Conservation (phyloP, 2,888 invertebrate genomes). For the Rosalia funebris region DNA sequence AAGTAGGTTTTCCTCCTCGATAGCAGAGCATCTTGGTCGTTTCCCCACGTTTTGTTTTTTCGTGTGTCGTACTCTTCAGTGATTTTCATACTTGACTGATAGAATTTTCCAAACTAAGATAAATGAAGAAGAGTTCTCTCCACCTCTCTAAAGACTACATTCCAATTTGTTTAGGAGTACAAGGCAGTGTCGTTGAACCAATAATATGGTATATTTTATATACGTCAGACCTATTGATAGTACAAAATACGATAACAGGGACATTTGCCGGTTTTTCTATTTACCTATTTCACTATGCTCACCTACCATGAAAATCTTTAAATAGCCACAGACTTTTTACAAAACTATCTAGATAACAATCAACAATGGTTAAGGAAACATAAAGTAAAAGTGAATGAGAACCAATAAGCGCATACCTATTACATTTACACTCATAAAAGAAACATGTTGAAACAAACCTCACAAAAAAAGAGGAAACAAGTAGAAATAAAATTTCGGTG, state of each 20-base stretch:
- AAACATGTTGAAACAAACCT: neutral
- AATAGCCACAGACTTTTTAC: too few relatives aligned
- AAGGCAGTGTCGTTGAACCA: neutral
- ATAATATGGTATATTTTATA: neutral
- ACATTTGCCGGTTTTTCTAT: neutral
- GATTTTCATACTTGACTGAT: too few relatives aligned
- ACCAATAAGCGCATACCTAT: too few relatives aligned
- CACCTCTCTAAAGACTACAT: neutral
- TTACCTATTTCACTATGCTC: neutral
- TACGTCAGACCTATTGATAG: neutral
- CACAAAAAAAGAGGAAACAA: neutral
- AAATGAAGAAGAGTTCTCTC: too few relatives aligned
- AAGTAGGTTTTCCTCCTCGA: too few relatives aligned
- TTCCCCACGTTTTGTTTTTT: too few relatives aligned
- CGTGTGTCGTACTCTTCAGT: too few relatives aligned
- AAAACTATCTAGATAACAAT: neutral
- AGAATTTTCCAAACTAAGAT: neutral
- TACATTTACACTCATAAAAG: neutral
- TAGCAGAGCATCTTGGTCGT: too few relatives aligned
- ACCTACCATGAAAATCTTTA: neutral
- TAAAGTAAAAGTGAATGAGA: neutral
- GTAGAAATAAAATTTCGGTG: neutral
- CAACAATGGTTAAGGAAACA: neutral
- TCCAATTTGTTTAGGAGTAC: neutral
- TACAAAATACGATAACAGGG: neutral